Evolutionary conservation across 2,888 invertebrate species (phyloP).

Genomic region (Aporophyla lueneburgensis): DNA sequence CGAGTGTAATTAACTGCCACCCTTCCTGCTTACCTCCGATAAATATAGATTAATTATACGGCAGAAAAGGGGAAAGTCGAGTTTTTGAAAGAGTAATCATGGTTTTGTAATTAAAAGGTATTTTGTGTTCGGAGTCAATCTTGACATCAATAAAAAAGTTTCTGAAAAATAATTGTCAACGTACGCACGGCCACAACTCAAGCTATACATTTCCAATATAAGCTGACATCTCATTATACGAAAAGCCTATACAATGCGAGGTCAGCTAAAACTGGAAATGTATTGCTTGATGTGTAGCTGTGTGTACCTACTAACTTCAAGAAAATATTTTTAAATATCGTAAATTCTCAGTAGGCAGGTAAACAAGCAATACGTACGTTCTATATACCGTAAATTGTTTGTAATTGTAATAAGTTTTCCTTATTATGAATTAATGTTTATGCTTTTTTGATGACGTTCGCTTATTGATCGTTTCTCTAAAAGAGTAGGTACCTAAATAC

Average conservation of each 20-base stretch:
- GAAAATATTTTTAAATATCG: too few relatives aligned
- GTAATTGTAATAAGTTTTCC: neutral
- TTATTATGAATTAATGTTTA: neutral
- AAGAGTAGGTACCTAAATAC: neutral
- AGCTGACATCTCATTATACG: too few relatives aligned
- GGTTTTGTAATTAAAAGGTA: neutral
- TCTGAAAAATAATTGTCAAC: too few relatives aligned
- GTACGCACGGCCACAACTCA: too few relatives aligned
- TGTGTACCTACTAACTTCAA: too few relatives aligned
- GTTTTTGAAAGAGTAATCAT: slow-evolving; percentile 15
- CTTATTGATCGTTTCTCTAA: neutral
- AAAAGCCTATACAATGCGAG: too few relatives aligned
- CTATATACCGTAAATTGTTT: neutral
- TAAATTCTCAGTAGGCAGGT: neutral
- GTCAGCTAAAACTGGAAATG: too few relatives aligned
- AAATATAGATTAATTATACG: slow-evolving; percentile 72
- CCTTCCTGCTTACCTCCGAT: slow-evolving; percentile 70
- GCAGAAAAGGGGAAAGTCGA: slow-evolving; percentile 30
- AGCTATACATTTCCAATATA: too few relatives aligned
- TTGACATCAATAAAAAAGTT: too few relatives aligned
- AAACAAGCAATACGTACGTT: neutral
- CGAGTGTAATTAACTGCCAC: slow-evolving; percentile 69
- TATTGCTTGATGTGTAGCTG: too few relatives aligned
- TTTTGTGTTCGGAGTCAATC: neutral
- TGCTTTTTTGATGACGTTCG: neutral